These are phyloP conservation scores for Brachyalestes nurse DNA, from an alignment of 2,797 vertebrate species.

Conservation along the genomic window DNA sequence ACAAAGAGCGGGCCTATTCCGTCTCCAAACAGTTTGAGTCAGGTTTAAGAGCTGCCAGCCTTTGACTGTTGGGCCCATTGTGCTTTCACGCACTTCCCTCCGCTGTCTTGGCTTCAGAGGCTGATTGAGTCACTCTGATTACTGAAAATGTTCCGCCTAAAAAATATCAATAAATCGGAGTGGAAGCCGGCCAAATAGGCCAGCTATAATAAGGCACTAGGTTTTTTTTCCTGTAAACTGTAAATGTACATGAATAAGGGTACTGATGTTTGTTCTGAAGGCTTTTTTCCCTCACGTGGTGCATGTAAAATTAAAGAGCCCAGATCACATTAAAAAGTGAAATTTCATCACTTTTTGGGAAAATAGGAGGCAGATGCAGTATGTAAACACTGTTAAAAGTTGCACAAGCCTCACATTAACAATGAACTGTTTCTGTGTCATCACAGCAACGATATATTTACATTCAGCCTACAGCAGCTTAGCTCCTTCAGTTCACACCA, in stretches of 20 bases:
- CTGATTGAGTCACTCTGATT: constrained; percentile 60
- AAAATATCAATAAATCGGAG: constrained; percentile 47
- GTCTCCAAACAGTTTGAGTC: constrained; percentile 52
- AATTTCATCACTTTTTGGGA: too few species aligned
- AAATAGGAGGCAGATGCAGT: too few species aligned
- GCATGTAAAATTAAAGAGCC: not conserved
- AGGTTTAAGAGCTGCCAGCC: constrained; percentile 44
- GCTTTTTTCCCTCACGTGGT: not conserved
- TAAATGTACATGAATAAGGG: constrained; percentile 3
- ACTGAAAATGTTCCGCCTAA: constrained; percentile 41
- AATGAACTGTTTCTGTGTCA: too few species aligned
- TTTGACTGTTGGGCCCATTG: constrained; percentile 46
- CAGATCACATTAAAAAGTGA: too few species aligned
- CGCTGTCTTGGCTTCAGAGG: constrained; percentile 15
- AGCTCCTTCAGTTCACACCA: too few species aligned
- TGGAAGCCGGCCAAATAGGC: constrained; percentile 27
- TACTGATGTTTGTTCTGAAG: constrained; percentile 16
- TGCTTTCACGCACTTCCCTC: constrained; percentile 41
- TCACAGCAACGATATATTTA: too few species aligned
- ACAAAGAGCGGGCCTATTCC: constrained; percentile 41
- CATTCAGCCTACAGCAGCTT: too few species aligned
- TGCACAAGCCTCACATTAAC: too few species aligned
- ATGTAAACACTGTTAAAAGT: too few species aligned
- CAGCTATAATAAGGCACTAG: constrained; percentile 13
- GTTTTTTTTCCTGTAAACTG: not conserved